Percentiles rank a stretch among this genome's conserved stretches.
phyloP scores from a whole-genome alignment of 2,888 invertebrate genomes.

The Exocentrus adspersus region DNA sequence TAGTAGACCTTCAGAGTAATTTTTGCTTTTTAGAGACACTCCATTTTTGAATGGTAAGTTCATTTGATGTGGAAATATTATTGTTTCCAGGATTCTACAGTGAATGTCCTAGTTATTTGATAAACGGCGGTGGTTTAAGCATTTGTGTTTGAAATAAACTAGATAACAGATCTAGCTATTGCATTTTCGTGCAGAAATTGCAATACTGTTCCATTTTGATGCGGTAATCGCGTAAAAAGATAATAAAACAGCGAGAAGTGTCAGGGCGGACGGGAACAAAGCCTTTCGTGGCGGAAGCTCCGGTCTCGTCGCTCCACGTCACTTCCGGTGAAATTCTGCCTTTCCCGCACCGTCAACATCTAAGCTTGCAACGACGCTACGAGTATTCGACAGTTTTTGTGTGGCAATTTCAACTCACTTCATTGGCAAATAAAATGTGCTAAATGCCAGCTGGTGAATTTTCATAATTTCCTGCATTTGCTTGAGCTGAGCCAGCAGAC shows the following conservation, averaged over 20 bases:
- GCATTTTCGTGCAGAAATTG: not conserved
- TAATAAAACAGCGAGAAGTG: slow-evolving; percentile 29
- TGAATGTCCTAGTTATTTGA: no score
- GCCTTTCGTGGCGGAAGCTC: slow-evolving; percentile 40
- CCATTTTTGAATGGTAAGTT: no score
- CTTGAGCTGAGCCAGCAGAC: no score
- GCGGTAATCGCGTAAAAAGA: slow-evolving; percentile 17
- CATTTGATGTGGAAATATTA: no score
- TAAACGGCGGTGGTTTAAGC: no score
- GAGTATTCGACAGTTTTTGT: slow-evolving; percentile 10
- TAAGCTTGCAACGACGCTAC: slow-evolving; percentile 28
- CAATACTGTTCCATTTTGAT: slow-evolving; percentile 13
- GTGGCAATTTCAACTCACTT: slow-evolving; percentile 18
- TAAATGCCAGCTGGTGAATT: not conserved
- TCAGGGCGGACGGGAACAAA: slow-evolving; percentile 33
- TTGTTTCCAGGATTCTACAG: no score
- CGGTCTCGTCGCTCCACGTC: slow-evolving; percentile 46
- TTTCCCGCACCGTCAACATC: slow-evolving; percentile 43
- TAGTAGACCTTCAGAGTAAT: no score
- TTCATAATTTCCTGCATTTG: no score
- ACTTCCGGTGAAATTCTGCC: slow-evolving; percentile 47
- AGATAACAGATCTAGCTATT: no score
- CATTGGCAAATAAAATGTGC: slow-evolving; percentile 10
- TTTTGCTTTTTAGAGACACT: no score
- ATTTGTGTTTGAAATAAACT: no score